Conservation (phyloP, 2,797 vertebrate species). For the Lophura swinhoii region DNA sequence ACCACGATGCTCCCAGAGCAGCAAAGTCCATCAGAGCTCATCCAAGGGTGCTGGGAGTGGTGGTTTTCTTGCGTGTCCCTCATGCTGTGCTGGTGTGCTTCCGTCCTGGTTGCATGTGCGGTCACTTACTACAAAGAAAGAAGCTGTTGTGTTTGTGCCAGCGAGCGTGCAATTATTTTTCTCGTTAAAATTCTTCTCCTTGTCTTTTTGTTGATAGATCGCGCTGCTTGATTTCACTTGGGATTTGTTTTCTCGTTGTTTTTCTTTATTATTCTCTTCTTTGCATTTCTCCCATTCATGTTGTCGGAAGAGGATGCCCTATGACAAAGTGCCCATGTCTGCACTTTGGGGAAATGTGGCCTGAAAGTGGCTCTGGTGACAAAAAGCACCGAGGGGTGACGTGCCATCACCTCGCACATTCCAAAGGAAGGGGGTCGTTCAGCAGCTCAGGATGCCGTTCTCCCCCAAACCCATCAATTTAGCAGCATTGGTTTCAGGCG, state of each 20-base stretch:
- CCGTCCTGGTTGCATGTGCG: background rate
- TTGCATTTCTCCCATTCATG: constrained; percentile 82
- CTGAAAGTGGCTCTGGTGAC: constrained; percentile 29
- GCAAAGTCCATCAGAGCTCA: background rate
- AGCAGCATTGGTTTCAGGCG: background rate
- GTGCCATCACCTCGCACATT: constrained; percentile 38
- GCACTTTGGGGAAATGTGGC: constrained; percentile 28
- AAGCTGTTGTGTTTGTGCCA: background rate
- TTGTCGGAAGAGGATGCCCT: constrained; percentile 92
- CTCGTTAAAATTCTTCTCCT: constrained; percentile 8
- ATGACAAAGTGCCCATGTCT: constrained; percentile 93
- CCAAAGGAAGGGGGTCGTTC: constrained; percentile 3
- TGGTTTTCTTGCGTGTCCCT: background rate
- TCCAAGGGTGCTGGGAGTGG: background rate
- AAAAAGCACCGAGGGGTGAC: constrained; percentile 21
- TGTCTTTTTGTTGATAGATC: constrained; percentile 17
- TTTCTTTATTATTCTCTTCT: constrained; percentile 65
- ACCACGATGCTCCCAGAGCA: background rate
- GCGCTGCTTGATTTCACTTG: constrained; percentile 72
- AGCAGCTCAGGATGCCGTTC: background rate
- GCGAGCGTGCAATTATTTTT: background rate
- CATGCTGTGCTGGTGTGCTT: constrained; percentile 13
- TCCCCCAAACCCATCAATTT: background rate
- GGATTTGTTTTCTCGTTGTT: constrained; percentile 71
- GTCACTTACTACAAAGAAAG: background rate